Conservation (phyloP, 2,113 vertebrate species). For the Hippocampus comes region DNA sequence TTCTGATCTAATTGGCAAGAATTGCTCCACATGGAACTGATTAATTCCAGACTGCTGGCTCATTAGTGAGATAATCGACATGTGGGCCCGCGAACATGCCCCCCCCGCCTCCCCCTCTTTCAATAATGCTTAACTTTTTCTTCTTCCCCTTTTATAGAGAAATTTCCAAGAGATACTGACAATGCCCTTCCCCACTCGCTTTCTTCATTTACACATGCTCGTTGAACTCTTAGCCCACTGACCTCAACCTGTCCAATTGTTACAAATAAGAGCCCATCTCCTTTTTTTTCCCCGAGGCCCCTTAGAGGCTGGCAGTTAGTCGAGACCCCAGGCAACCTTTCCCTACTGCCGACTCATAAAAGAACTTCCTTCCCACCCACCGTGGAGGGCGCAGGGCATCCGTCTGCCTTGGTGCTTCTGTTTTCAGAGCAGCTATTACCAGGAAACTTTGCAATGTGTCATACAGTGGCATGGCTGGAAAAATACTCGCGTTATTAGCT, state of each 20-base stretch:
- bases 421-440: slow-evolving; percentile 13
- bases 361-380: slow-evolving; percentile 46
- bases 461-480: slow-evolving; percentile 2
- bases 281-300: slow-evolving; percentile 19
- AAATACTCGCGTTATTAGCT: not conserved
- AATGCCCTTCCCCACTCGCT: not conserved
- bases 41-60: slow-evolving; percentile 76
- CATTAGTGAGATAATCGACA: slow-evolving; percentile 76
- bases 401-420: not conserved
- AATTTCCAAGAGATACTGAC: slow-evolving; percentile 11
- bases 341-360: slow-evolving; percentile 54
- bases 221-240: slow-evolving; percentile 25
- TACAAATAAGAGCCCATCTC: slow-evolving; percentile 42
- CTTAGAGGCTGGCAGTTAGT: slow-evolving; percentile 47
- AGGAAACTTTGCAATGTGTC: slow-evolving; percentile 10
- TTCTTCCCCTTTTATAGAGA: slow-evolving; percentile 2
- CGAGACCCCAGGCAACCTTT: slow-evolving; percentile 48
- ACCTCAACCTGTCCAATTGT: slow-evolving; percentile 52
- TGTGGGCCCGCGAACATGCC: slow-evolving; percentile 16
- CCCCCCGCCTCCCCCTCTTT: not conserved
- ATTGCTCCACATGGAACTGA: slow-evolving; percentile 74
- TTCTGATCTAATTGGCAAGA: slow-evolving; percentile 66
- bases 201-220: slow-evolving; percentile 25
- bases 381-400: slow-evolving; percentile 19
- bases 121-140: slow-evolving; percentile 9